These are phyloP conservation scores for Dufourea novaeangliae DNA, from an alignment of 1,140 invertebrate species.

Conservation along the genomic window DNA sequence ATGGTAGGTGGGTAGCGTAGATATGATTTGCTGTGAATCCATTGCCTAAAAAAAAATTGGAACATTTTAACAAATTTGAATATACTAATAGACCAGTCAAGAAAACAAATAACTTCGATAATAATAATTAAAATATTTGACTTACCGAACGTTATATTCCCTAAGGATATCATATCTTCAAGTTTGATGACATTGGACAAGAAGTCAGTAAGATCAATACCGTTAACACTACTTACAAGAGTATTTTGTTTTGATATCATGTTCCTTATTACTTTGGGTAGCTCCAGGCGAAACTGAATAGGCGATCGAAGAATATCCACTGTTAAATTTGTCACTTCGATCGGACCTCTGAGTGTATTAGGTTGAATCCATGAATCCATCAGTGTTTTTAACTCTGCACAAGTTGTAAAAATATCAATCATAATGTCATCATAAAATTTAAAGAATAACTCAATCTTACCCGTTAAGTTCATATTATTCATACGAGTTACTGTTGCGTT, in stretches of 20 bases:
- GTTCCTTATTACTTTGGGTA: constrained; percentile 54
- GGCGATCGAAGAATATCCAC: constrained; percentile 41
- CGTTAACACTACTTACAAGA: constrained; percentile 60
- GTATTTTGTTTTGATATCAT: constrained; percentile 55
- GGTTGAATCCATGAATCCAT: constrained; percentile 46
- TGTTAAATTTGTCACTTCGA: constrained; percentile 48
- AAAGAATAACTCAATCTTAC: constrained; percentile 17
- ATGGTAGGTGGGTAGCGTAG: background rate
- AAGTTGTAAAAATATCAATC: background rate
- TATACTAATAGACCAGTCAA: background rate
- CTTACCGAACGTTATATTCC: constrained; percentile 66
- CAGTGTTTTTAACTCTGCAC: constrained; percentile 50
- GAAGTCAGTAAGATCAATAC: constrained; percentile 60
- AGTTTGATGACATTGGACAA: constrained; percentile 56
- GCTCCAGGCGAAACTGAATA: constrained; percentile 42
- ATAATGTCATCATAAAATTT: constrained; percentile 16
- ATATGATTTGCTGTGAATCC: constrained; percentile 35
- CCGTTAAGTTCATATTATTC: constrained; percentile 32
- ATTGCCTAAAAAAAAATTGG: constrained; percentile 18
- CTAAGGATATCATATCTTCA: constrained; percentile 60
- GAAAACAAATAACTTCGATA: background rate
- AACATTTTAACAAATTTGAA: background rate
- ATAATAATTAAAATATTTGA: background rate
- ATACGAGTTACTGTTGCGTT: constrained; percentile 28
- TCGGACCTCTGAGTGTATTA: constrained; percentile 44